A percentile compares a stretch with the other conserved stretches of the same genome.
These are phyloP conservation scores for Psilopsiagon aurifrons DNA, from an alignment of 2,113 vertebrate genomes.

Conservation along the genomic window DNA sequence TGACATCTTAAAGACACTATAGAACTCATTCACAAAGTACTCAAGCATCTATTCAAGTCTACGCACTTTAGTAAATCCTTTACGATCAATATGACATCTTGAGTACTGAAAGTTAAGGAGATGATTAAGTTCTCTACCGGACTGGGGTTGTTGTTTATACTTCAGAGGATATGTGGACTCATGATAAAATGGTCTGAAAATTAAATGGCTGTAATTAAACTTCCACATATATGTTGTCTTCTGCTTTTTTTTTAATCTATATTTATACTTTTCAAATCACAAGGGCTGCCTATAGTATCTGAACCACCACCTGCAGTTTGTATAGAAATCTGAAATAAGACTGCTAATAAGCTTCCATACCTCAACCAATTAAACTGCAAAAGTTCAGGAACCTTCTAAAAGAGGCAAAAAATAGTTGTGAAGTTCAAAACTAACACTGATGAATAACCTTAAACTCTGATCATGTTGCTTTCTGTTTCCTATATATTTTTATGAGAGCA, in stretches of 20 bases:
- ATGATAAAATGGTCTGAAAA: not conserved
- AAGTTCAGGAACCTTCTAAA: not conserved
- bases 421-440: not conserved
- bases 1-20: not conserved
- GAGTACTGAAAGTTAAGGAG: not conserved
- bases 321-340: not conserved
- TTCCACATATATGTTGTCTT: not conserved
- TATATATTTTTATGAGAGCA: not conserved
- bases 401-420: not conserved
- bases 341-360: not conserved
- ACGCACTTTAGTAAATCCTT: not conserved
- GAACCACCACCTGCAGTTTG: not conserved
- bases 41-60: not conserved
- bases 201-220: not conserved
- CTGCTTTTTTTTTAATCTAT: conserved; percentile 10
- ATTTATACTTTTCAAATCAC: not conserved
- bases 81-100: not conserved
- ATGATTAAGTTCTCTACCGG: not conserved
- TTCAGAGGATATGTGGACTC: not conserved
- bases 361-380: not conserved
- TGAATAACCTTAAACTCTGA: not conserved
- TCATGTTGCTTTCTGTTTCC: not conserved
- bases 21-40: not conserved
- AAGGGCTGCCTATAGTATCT: not conserved
- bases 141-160: not conserved